Base-by-base conservation (phyloP, 1,140 invertebrate genomes). In the Euwallacea similis region DNA sequence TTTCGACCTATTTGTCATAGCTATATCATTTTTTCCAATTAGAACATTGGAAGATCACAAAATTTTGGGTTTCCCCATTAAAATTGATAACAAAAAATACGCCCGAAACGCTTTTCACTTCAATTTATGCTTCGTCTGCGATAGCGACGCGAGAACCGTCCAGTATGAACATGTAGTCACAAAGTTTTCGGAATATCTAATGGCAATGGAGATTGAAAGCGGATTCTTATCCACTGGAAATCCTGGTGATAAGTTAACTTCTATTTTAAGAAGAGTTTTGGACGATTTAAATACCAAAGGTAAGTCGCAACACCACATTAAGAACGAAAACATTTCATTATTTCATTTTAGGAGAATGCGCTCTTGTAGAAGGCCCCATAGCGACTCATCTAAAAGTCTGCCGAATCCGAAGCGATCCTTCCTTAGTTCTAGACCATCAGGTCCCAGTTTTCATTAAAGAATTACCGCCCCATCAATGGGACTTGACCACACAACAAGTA, bases 71-170 rank as follows among this genome's bases (percentile, higher is more conserved):
- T 98, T 93, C 84, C 96, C 97, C 0, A 91, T 97, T 42, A 87
- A 89, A 74, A 96, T 98, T 66, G 91, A 95, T 75, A 89, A 95
- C 78, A 87, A 91, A 60, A 93, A 94, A 76, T 98, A 98, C 85
- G 88, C 90, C n/a, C 85, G 97, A 72, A 98, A 98, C 85, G 92
- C 93, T 41, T 93, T 95, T 75, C 91, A 97, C 64, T 98, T 98
- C 82, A 98, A 98, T 83, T 81, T 98, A 3, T 98, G 96, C 81
- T 97, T 98, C 82, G 95, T 98, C 0, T 98, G 94, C 80, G 92
- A 96, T 77, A 89, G 90, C 43, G 90, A 90, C 83, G 90, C 93
- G 0, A 87, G 93, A 63, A 95, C 94, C 11, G 91, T 95, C 2
- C 93, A 95, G 76, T 98, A 97, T 84, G 96, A 98, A 81, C 88